phyloP scores from a whole-genome alignment of 2,888 invertebrate species.

The Euplexia lucipara region DNA sequence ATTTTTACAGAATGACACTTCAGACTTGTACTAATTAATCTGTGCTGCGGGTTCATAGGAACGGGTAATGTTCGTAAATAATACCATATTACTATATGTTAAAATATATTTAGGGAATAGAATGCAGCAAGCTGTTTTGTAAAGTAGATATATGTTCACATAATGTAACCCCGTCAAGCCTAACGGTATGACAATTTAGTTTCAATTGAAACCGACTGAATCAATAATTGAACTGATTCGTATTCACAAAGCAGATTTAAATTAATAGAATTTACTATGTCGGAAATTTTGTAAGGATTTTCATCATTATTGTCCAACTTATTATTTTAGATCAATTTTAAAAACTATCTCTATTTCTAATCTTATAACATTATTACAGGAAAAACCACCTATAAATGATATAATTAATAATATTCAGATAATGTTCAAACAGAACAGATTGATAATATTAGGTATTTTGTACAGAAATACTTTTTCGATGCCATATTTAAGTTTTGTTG shows the following conservation, averaged over 20 bases:
- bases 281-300: background rate
- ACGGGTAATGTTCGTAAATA: background rate
- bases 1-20: no score
- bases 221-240: slow-evolving; percentile 29
- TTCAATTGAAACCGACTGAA: slow-evolving; percentile 24
- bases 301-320: background rate
- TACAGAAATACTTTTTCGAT: slow-evolving; percentile 45
- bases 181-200: slow-evolving; percentile 6
- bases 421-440: slow-evolving; percentile 8
- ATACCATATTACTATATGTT: background rate
- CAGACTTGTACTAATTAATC: no score
- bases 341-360: slow-evolving; percentile 2
- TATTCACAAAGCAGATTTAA: slow-evolving; percentile 11
- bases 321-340: background rate
- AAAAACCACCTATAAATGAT: slow-evolving; percentile 15
- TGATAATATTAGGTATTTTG: slow-evolving; percentile 29
- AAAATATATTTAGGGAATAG: slow-evolving; percentile 2
- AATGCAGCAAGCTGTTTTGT: slow-evolving; percentile 13
- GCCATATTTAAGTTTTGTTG: slow-evolving; percentile 65
- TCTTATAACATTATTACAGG: background rate
- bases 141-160: slow-evolving; percentile 1
- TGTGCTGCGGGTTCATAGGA: background rate
- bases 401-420: slow-evolving; percentile 7
- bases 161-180: slow-evolving; percentile 19
- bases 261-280: slow-evolving; percentile 2